Evolutionary conservation across 2,797 vertebrate species (phyloP), one percentile per base, ranked within the genome.

Genomic region (Ctenopoma multispine): DNA sequence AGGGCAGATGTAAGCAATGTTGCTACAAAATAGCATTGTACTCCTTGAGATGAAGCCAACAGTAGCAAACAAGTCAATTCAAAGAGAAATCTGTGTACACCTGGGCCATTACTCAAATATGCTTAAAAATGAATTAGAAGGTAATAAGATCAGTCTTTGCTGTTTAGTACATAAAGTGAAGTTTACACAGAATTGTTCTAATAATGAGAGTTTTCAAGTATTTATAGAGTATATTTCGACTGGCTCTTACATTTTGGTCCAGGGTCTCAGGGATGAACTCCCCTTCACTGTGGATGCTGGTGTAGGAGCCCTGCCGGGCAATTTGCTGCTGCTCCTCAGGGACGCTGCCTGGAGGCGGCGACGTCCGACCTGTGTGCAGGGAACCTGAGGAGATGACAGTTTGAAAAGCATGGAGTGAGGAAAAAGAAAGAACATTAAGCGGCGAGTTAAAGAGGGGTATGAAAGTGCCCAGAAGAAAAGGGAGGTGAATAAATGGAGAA

Each of bases 301-400:
- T 97, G 77, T 96, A 96, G 61, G 96, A 97, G n/a, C 96, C 96
- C 84, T 97, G 96, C 20, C 96, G 95, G 4, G 96, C 97, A 0
- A 98, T 97, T 90, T 97, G 97, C 91, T 98, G 96, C 91, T 98
- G 96, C 89, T 97, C 97, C 79, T 97, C 96, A 0, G 97, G 97
- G 48, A 98, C 95, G 0, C 96, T 96, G 43, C 97, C 97, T 0
- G 97, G 97, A 0, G 97, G 97, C 0, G 97, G 97, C 0, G 97
- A 98, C 29, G 95, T 96, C 8, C 96, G 94, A 23, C 97, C 96
- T 0, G 95, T 96, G 91, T 97, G 96, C 71, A 97, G 91, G 29
- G 97, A 98, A 23, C 97, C 97, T 98, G 87, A 20, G 66, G 44
- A 48, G 49, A 46, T 6, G 23, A 23, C 12, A 17, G 31, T 24